Base-by-base conservation (phyloP, 2,888 invertebrate genomes). In the Folsomia candida region DNA sequence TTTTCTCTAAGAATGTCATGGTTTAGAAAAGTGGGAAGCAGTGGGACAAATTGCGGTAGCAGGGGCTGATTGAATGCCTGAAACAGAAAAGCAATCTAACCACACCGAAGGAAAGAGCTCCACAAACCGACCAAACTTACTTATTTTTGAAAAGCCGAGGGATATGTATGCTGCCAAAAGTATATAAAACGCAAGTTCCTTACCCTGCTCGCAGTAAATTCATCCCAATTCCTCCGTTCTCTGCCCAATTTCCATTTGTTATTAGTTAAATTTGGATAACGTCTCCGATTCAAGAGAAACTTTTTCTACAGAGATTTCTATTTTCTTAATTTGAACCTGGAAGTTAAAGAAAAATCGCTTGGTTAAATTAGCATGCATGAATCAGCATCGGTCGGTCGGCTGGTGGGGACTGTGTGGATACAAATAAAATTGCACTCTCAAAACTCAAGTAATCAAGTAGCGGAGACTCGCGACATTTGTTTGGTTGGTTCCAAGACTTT, bases 261-360 rank as follows among this genome's bases (percentile, higher is more conserved):
- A 78, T 78, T 78, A 78, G 76, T 76, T 76, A 74, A 78, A 78
- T 76, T 76, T 75, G 72, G 72, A 72, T 74, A 76, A 75, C 74
- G 74, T 69, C 68, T 72, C 69, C 63, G 72, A 77, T 73, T 74
- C 71, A 73, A 71, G 75, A 73, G 65, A 77, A 75, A 74, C 72
- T 77, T 77, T 77, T 69, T 27, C n/a, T 51, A 24, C n/a, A 6
- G 54, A 65, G 65, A 65, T 65, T 65, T 65, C 63, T 65, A 65
- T 65, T 65, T 65, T 65, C 65, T 65, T 65, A 65, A 65, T 65
- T 65, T 65, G 57, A 65, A 37, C 28, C 65, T 26, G 25, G 54
- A 65, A 65, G 22, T 65, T 54, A 65, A 29, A 57, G 57, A 65
- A 64, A 65, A 65, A 65, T 65, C 65, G 65, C 54, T 65, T 51